Conservation (phyloP, 2,113 vertebrate genomes). For the Climacteris rufus region DNA sequence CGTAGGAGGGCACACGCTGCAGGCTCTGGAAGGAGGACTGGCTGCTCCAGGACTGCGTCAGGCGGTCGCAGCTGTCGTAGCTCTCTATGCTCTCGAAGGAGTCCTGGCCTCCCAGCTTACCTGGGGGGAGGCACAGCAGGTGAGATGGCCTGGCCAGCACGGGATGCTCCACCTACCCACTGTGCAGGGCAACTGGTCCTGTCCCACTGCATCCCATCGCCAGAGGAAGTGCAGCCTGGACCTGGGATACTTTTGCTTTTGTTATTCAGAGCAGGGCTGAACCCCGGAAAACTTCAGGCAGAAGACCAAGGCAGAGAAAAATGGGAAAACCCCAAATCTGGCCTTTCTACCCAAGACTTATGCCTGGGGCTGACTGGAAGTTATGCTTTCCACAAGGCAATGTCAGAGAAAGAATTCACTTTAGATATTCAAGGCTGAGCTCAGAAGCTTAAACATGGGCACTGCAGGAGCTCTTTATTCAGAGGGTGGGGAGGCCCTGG, state of each 20-base stretch:
- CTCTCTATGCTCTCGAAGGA: constrained; percentile 98
- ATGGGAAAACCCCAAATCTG: neutral
- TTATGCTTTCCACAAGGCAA: neutral
- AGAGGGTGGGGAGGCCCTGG: neutral
- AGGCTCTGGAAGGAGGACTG: constrained; percentile 97
- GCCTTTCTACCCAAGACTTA: neutral
- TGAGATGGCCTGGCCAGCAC: neutral
- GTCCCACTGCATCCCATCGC: too few relatives aligned
- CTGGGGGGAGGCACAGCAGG: constrained; percentile 60
- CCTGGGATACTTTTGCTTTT: neutral
- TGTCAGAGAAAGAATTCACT: neutral
- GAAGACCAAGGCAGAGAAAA: neutral
- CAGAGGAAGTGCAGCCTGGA: neutral
- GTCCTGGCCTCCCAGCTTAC: constrained; percentile 95
- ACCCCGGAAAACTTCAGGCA: neutral
- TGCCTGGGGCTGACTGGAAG: neutral
- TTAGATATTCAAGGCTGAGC: neutral
- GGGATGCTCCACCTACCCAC: rapidly evolving
- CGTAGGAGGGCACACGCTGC: constrained; percentile 95
- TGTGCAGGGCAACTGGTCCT: neutral
- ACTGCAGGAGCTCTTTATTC: neutral
- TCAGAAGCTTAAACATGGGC: neutral
- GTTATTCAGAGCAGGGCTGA: neutral
- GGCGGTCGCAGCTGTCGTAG: constrained; percentile 93
- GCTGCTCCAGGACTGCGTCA: constrained; percentile 98